phyloP scores from a whole-genome alignment of 2,888 invertebrate genomes.

The Drosophila crucigera region DNA sequence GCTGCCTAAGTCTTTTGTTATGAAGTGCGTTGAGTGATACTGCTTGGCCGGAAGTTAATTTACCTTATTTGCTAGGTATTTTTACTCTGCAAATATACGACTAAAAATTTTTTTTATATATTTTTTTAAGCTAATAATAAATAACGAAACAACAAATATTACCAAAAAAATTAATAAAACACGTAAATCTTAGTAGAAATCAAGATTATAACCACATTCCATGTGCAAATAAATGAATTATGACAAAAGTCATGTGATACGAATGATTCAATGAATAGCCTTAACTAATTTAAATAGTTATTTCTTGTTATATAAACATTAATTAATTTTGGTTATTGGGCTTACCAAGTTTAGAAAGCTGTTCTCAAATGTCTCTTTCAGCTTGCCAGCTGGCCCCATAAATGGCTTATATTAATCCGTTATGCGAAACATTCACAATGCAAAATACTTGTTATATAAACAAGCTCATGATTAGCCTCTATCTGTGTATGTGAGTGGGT shows the following conservation, averaged over 20 bases:
- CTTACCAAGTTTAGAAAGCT: constrained; percentile 13
- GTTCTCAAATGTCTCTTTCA: constrained; percentile 9
- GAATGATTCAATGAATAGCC: constrained; percentile 1
- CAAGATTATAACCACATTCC: constrained; percentile 4
- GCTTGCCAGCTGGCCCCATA: constrained; percentile 22
- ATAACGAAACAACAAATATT: background rate
- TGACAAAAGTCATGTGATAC: background rate
- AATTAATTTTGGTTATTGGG: background rate
- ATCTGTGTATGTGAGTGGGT: constrained; percentile 17
- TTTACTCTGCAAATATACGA: background rate
- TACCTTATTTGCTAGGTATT: background rate
- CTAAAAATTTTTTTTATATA: background rate
- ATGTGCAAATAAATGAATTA: constrained; percentile 6
- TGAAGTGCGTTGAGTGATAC: constrained; percentile 9
- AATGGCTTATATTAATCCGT: constrained; percentile 35
- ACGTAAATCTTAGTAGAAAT: background rate
- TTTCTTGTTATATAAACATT: constrained; percentile 7
- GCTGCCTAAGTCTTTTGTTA: constrained; percentile 75
- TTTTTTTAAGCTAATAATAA: background rate
- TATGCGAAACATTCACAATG: constrained; percentile 46
- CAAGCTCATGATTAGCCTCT: constrained; percentile 12
- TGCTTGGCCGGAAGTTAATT: constrained; percentile 63
- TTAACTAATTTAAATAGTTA: constrained; percentile 1
- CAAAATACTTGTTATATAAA: constrained; percentile 62
- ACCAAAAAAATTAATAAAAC: background rate